A percentile compares a stretch with the other conserved stretches of the same genome.
Conservation (phyloP, 1,140 invertebrate species). For the Drosophila orosa region DNA sequence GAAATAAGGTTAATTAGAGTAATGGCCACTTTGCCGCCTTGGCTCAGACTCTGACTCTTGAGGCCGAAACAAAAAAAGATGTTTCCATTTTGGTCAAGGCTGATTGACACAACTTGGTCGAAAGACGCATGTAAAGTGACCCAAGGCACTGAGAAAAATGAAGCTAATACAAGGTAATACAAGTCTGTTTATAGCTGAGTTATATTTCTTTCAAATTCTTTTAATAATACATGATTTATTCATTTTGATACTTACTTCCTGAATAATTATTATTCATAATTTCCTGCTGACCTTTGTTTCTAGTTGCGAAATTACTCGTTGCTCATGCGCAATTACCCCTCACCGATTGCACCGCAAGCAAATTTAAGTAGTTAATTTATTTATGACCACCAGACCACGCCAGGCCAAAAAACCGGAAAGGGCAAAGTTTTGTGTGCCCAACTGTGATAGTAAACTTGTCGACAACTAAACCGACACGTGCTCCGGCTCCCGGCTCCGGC, state of each 20-base stretch:
- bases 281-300: background rate
- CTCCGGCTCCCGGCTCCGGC: slow-evolving; percentile 28
- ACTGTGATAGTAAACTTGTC: slow-evolving; percentile 59
- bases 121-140: slow-evolving; percentile 24
- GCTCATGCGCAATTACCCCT: slow-evolving; percentile 1
- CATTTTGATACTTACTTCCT: background rate
- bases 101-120: slow-evolving; percentile 40
- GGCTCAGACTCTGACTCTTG: slow-evolving; percentile 1
- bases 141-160: slow-evolving; percentile 2
- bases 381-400: slow-evolving; percentile 40
- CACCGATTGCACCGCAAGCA: slow-evolving; percentile 26
- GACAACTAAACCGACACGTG: slow-evolving; percentile 51
- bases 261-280: background rate
- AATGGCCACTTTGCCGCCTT: slow-evolving; percentile 69
- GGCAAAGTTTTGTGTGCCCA: slow-evolving; percentile 47
- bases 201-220: background rate
- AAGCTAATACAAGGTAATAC: too few species aligned
- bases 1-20: slow-evolving; percentile 83
- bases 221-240: background rate
- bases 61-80: slow-evolving; percentile 25
- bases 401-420: slow-evolving; percentile 10
- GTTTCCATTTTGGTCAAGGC: slow-evolving; percentile 70
- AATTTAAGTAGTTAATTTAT: slow-evolving; percentile 61
- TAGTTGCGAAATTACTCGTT: background rate
- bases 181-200: background rate